phyloP scores from a whole-genome alignment of 1,140 invertebrate species.

The Mactra quadrangularis region DNA sequence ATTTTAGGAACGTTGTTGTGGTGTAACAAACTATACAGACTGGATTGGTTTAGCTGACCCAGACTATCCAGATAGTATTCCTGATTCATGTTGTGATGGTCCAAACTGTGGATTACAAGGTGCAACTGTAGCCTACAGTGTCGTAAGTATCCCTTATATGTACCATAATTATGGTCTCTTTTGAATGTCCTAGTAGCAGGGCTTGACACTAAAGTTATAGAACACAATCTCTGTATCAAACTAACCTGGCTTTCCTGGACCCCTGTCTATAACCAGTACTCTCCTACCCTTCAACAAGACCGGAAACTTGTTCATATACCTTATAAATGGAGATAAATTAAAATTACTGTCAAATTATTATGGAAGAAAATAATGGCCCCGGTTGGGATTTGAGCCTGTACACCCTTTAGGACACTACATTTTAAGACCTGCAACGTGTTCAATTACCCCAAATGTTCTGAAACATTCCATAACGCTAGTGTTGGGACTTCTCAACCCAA shows the following conservation, averaged over 20 bases:
- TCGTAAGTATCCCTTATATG: conserved; percentile 24
- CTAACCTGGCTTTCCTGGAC: neutral
- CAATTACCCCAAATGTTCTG: too few species aligned
- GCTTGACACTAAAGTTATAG: neutral
- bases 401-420: too few species aligned
- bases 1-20: conserved; percentile 92
- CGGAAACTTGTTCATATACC: too few species aligned
- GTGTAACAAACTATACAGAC: conserved; percentile 91
- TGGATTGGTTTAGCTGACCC: conserved; percentile 93
- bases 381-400: too few species aligned
- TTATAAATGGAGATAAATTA: too few species aligned
- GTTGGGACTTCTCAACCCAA: too few species aligned
- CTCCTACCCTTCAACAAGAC: too few species aligned
- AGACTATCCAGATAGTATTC: conserved; percentile 89
- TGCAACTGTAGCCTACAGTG: conserved; percentile 43
- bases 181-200: neutral
- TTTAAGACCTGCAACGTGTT: too few species aligned
- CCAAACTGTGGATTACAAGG: conserved; percentile 60
- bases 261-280: too few species aligned
- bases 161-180: neutral
- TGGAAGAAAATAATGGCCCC: too few species aligned
- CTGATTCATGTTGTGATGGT: conserved; percentile 90
- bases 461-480: too few species aligned
- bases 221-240: neutral
- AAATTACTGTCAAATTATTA: too few species aligned